Conservation (phyloP, 2,113 vertebrate genomes). For the Stegostoma tigrinum region DNA sequence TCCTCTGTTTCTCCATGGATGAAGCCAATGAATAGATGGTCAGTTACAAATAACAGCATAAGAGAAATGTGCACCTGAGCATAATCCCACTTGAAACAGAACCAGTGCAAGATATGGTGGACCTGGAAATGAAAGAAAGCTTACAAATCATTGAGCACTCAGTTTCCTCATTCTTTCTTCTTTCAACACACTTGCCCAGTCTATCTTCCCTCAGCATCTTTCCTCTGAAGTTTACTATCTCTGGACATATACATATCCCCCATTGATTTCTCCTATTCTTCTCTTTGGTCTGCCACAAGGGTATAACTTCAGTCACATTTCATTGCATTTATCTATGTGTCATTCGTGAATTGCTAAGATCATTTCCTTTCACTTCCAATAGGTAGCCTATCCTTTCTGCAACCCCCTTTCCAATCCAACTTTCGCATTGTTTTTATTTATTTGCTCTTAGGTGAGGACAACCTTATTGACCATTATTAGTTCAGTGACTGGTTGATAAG, state of each 20-base stretch:
- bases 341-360: neutral
- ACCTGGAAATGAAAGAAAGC: neutral
- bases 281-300: neutral
- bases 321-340: neutral
- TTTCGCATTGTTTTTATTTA: neutral
- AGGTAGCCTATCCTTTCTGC: neutral
- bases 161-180: neutral
- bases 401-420: neutral
- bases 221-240: neutral
- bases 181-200: neutral
- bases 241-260: neutral
- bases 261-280: neutral
- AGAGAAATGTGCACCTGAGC: neutral
- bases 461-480: neutral
- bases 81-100: neutral
- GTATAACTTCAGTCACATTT: neutral
- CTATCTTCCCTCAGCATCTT: neutral
- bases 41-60: neutral
- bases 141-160: neutral
- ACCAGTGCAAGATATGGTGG: neutral
- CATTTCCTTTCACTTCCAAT: neutral
- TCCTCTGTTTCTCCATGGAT: neutral
- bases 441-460: neutral
- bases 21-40: neutral
- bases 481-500: neutral